Evolutionary conservation across 2,888 invertebrate genomes (phyloP).

Genomic region (Ptychoptera albimana): DNA sequence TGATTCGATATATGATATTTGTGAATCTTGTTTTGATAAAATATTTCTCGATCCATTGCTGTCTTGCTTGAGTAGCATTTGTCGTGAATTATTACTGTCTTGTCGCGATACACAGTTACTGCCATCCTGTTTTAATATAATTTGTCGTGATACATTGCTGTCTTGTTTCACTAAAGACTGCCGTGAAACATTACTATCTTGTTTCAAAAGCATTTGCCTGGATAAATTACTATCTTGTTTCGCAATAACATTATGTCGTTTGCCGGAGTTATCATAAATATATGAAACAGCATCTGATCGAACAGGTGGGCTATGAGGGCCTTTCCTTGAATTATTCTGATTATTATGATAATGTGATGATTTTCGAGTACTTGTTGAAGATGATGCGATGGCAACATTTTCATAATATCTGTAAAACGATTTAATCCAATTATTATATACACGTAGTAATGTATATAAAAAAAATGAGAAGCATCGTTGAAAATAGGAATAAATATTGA

Average conservation of each 20-base stretch:
- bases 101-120: constrained; percentile 17
- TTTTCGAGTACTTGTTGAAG: constrained; percentile 70
- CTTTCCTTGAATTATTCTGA: constrained; percentile 39
- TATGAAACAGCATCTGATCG: constrained; percentile 37
- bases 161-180: constrained; percentile 30
- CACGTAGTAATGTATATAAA: neutral
- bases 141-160: constrained; percentile 29
- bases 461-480: constrained; percentile 1
- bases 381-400: constrained; percentile 70
- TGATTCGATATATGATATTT: constrained; percentile 30
- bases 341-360: constrained; percentile 72
- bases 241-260: constrained; percentile 25
- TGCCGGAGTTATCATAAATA: constrained; percentile 32
- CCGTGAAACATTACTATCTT: constrained; percentile 13
- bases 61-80: constrained; percentile 27
- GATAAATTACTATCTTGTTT: constrained; percentile 31
- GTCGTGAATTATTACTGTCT: constrained; percentile 26
- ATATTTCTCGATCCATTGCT: constrained; percentile 29
- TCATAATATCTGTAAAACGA: constrained; percentile 50
- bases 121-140: constrained; percentile 29
- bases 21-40: constrained; percentile 29
- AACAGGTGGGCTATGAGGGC: constrained; percentile 39
- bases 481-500: neutral
- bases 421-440: neutral
- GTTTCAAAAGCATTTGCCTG: constrained; percentile 15